Evolutionary conservation across 2,797 vertebrate genomes (phyloP).

Genomic region (Meda fulgida): DNA sequence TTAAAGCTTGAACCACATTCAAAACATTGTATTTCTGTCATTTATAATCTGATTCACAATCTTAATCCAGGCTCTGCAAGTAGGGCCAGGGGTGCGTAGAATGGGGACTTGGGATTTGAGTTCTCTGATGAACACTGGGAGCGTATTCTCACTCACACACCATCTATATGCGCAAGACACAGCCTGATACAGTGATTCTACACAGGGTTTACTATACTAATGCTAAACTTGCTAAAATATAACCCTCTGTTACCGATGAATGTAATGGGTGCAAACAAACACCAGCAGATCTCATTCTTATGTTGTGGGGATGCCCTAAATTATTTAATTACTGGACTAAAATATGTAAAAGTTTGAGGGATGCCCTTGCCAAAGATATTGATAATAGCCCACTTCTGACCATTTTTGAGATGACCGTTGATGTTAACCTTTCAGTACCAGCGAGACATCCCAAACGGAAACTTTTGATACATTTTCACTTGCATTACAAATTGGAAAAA

Average conservation of each 20-base stretch:
- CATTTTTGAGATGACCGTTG: neutral
- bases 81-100: too few species aligned
- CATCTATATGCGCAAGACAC: neutral
- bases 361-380: neutral
- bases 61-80: too few species aligned
- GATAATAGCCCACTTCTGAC: neutral
- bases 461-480: neutral
- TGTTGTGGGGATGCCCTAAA: neutral
- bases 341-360: neutral
- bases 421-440: neutral
- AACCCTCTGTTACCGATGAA: too few species aligned
- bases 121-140: too few species aligned
- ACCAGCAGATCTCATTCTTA: neutral
- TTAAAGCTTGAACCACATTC: too few species aligned
- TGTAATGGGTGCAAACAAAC: neutral
- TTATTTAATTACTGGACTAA: neutral
- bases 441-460: neutral
- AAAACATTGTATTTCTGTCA: too few species aligned
- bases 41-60: too few species aligned
- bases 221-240: constrained; percentile 15
- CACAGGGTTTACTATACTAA: neutral
- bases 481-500: neutral
- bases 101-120: too few species aligned
- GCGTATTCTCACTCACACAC: neutral
- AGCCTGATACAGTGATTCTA: neutral